Conservation (phyloP, 2,797 vertebrate species). For the Tragopan temminckii region DNA sequence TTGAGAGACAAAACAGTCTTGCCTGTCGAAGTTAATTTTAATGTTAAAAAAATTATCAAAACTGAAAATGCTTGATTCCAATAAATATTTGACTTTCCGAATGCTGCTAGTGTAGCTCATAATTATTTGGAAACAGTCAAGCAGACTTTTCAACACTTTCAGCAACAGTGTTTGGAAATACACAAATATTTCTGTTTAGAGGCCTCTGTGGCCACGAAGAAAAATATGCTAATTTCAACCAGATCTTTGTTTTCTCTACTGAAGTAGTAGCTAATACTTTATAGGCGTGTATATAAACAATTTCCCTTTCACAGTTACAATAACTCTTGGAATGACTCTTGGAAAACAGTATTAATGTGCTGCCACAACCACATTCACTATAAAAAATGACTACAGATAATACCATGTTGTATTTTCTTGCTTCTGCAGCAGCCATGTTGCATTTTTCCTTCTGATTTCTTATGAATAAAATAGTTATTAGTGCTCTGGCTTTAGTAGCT, state of each 20-base stretch:
- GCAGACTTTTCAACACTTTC: slow-evolving; percentile 11
- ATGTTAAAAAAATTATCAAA: background rate
- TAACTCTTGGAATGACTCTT: slow-evolving; percentile 45
- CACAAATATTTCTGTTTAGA: slow-evolving; percentile 29
- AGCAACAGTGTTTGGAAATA: background rate
- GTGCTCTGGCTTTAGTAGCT: background rate
- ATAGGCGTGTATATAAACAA: background rate
- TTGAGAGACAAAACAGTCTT: too few relatives aligned
- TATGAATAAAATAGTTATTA: slow-evolving; percentile 2
- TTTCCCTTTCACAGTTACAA: background rate
- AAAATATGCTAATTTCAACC: slow-evolving; percentile 64
- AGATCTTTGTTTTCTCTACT: slow-evolving; percentile 40
- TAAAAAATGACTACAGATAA: slow-evolving; percentile 53
- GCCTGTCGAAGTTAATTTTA: background rate
- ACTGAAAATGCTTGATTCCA: background rate
- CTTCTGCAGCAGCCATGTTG: slow-evolving; percentile 35
- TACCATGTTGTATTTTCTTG: background rate
- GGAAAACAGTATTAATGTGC: slow-evolving; percentile 29
- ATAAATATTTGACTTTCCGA: background rate
- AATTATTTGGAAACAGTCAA: background rate
- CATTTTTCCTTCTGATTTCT: slow-evolving; percentile 10
- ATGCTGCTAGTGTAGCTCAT: background rate
- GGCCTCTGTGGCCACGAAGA: slow-evolving; percentile 40
- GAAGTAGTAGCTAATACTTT: slow-evolving; percentile 32
- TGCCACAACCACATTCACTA: slow-evolving; percentile 14